Evolutionary conservation across 2,797 vertebrate genomes (phyloP), one percentile per base, ranked within the genome.

Genomic region (Simalia tracyae): DNA sequence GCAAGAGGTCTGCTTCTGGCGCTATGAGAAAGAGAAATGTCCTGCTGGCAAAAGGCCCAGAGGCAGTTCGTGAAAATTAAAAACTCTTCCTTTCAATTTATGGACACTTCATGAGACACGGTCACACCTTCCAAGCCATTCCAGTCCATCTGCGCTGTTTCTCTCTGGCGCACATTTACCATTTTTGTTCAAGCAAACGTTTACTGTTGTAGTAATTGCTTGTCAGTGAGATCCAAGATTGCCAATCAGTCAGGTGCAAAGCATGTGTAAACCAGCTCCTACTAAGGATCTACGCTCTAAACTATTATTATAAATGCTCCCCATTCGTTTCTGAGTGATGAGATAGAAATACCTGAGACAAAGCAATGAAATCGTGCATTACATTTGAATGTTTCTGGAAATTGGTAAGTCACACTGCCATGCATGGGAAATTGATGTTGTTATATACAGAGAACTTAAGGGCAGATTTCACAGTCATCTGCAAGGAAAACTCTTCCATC

Each of bases 101-200:
- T 59, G 72, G 28, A 26, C 91, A 56, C 94, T 31, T 87, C 91
- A 87, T 76, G 57, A 24, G 88, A 94, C 92, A 17, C 2, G 1
- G 1, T 5, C 0, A 10, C 54, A 57, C 92, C 50, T 90, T 1
- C 68, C 57, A 54, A 54, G 5, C 50, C 50, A 90, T 31, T 5
- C 54, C 0, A 46, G 24, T 63, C 26, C 59, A 7, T 86, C 86
- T 86, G 10, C 50, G 92, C 85, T 89, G 17, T 11, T 92, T 84
- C 61, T 85, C n/a, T 93, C 46, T 5, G 14, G 84, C 22, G 28
- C 4, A 15, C 6, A 68, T 26, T 26, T 22, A 68, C 56, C n/a
- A 50, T n/a, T 89, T 68, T 50, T 68, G 36, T 31, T n/a, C 28
- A 89, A 89, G 50, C 46, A 54, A 68, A 31, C 2, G 15, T 54